phyloP scores from a whole-genome alignment of 2,888 invertebrate species.

The Unio delphinus region DNA sequence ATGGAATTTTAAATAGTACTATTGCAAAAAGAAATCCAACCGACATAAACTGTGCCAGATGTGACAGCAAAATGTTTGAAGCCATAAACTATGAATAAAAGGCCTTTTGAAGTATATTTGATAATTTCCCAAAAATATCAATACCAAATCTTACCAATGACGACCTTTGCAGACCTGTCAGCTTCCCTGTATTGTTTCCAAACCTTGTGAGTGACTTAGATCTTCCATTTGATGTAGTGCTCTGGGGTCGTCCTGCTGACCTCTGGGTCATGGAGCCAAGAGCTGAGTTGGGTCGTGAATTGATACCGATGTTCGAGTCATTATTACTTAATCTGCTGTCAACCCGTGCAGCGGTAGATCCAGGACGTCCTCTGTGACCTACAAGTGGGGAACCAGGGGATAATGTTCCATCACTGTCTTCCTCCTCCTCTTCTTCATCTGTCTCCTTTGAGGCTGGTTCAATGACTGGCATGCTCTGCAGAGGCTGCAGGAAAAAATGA shows the following conservation, averaged over 20 bases:
- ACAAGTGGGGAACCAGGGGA: constrained; percentile 31
- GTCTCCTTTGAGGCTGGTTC: constrained; percentile 28
- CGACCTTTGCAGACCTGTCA: constrained; percentile 46
- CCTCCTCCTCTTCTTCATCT: constrained; percentile 50
- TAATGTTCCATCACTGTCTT: constrained; percentile 43
- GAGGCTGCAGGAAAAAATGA: constrained; percentile 43
- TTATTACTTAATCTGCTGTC: constrained; percentile 37
- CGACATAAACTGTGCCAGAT: too few relatives aligned
- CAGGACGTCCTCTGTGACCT: constrained; percentile 25
- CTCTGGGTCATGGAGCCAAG: constrained; percentile 8
- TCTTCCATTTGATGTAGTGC: constrained; percentile 36
- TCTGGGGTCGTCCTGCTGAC: constrained; percentile 24
- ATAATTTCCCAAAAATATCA: not conserved
- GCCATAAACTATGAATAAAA: not conserved
- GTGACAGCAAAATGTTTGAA: too few relatives aligned
- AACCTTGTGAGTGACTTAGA: constrained; percentile 45
- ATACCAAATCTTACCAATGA: constrained; percentile 35
- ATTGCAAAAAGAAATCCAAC: too few relatives aligned
- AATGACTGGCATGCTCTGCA: constrained; percentile 62
- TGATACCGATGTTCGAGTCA: constrained; percentile 28
- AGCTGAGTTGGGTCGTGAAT: constrained; percentile 49
- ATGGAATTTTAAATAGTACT: too few relatives aligned
- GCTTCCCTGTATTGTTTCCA: constrained; percentile 35
- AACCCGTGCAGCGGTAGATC: constrained; percentile 23
- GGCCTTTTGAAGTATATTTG: not conserved